Base-by-base conservation (phyloP, 2,113 vertebrate genomes). In the Eleginops maclovinus region DNA sequence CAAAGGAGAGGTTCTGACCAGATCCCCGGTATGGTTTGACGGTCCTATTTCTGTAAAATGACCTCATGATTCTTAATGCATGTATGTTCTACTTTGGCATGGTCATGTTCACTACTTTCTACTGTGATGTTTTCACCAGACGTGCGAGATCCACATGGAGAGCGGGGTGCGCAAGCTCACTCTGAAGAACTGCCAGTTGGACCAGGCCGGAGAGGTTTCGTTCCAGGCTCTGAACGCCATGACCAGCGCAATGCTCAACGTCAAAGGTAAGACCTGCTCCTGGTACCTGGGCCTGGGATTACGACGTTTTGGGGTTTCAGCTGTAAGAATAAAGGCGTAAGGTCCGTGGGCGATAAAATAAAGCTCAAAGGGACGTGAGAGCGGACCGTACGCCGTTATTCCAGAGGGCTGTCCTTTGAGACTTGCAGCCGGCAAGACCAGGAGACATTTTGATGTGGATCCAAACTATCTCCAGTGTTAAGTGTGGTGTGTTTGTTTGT, bases 191-290 rank as follows among this genome's bases (percentile, higher is more conserved):
- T 95, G 97, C 80, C 96, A 97, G 84, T 50, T 99, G 85, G 97
- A 99, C 14, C 96, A 99, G 83, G 96, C 98, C 19, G 98, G 98
- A 5, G 98, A 99, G 91, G 96, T 99, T 51, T 95, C 97, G 19
- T 99, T 96, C 91, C 97, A 97, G 85, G 98, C 97, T 4, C 79
- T 98, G 47, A 99, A 99, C 7, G 98, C 96, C 0, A 4, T 96
- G 8, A 98, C 98, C n/a, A 91, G 87, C 6, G 97, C 97, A 54
- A 96, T 98, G 90, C 93, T 99, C 70, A 98, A 94, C 46, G 97
- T 99, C 17, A 99, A 96, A 97, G 98, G 98, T 99, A 96, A 5
- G 17, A 50, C 9, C 7, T 10, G 0, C 22, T 82, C 6, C 15
- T 10, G 55, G 21, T 17, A 3, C 22, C 31, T 9, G 10, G 41